Base-by-base conservation (phyloP, 2,888 invertebrate genomes). In the Teinopalpus imperialis region DNA sequence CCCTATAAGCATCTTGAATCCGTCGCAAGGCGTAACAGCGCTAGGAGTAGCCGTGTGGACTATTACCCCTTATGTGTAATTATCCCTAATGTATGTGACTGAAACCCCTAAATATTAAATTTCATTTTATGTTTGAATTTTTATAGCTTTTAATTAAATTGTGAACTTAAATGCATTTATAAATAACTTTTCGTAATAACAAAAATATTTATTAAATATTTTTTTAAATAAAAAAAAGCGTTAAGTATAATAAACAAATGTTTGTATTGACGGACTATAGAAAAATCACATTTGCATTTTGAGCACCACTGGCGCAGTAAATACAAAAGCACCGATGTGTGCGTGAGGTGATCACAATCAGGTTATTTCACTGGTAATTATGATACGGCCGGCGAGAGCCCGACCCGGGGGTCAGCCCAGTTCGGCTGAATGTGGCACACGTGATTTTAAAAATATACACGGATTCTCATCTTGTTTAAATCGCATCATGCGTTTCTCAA, bases 291-390 rank as follows among this genome's bases (percentile, higher is more conserved):
- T 37, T 37, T 39, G 10, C 14, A 49, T 8, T 42, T 85, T 82
- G 74, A 70, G 66, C 46, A 66, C 43, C 74, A n/a, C 66, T 69
- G 68, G 5, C 52, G 49, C 42, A 58, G 60, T 63, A 69, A 75
- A 73, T 62, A 77, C 67, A 71, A 71, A 69, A 61, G 64, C 66
- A 53, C 61, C 60, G 54, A 57, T 76, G 77, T 85, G 81, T 83
- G 83, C 69, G 83, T 82, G 78, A 70, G 61, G 68, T 85, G 85
- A 86, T 86, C 85, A 86, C 86, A 87, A 86, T 87, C 87, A 83
- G 86, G 86, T 85, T 87, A 85, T 86, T 85, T 85, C 81, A 81
- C 80, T 80, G 85, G 83, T 87, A 87, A 87, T 87, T 87, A 87
- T 87, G 87, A 86, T 79, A 74, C 79, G 77, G 66, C 68, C 68